Evolutionary conservation across 2,113 vertebrate genomes (phyloP), one percentile per base, ranked within the genome.

Genomic region (Alethe castanea): DNA sequence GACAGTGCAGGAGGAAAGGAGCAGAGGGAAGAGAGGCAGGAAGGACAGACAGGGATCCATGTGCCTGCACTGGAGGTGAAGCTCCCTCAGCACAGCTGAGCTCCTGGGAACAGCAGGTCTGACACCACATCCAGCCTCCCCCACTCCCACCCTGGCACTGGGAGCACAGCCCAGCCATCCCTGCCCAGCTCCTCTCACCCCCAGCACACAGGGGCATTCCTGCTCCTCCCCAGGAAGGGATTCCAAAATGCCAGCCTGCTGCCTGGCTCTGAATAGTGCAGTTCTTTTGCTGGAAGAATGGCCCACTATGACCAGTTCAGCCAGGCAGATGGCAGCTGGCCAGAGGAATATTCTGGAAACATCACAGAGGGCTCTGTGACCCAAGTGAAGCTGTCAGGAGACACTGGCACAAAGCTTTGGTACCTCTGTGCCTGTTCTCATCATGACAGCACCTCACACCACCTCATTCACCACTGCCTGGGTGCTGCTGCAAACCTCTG

Each of bases 211-310:
- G 1, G 3, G n/a, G 18, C 71, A 36, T 5, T 36, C n/a, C 85
- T 13, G 3, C 69, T 35, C 40, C 66, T 69, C 64, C 31, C 12
- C 44, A 76, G 61, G 61, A 31, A 2, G 36, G 17, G 20, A 35
- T 25, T 17, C 71, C 82, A 19, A 17, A 29, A 9, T 4, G 19
- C 48, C 85, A 56, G 0, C 9, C 81, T 33, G 9, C 8, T 89
- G 92, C 81, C 81, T 54, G 81, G 8, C 85, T 53, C 80, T 25
- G 65, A 28, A 36, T 0, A 71, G 66, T 3, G 38, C 74, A 8
- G 89, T 67, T 42, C 0, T 78, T 57, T 2, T 57, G 60, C 86
- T 71, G 86, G 72, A 90, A 96, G 92, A 94, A 94, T 61, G 74
- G 66, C 79, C 66, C 80, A 42, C 80, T 86, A 50, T 79, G 38